Base-by-base conservation (phyloP, 2,888 invertebrate genomes). In the Ceramica pisi region DNA sequence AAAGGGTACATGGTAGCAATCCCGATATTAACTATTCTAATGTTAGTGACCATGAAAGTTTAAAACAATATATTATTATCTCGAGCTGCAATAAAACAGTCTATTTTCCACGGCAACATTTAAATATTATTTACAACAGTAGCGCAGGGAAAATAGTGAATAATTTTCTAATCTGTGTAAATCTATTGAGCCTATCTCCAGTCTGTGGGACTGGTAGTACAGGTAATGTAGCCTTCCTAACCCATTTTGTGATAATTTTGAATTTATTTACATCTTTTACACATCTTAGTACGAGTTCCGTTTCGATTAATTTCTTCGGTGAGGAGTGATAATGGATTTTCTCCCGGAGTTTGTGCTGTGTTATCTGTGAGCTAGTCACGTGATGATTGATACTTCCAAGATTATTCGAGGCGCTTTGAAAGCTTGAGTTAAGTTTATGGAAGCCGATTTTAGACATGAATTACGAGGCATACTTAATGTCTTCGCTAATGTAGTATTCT, bases 211-310 rank as follows among this genome's bases (percentile, higher is more conserved):
- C 85, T 78, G 71, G 82, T 85, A 21, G 71, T 67, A 75, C 80
- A 80, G 38, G 75, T 56, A 68, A 71, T 72, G 64, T 53, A 68
- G 71, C 48, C 76, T 86, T 73, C 75, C 62, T 83, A 81, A 78
- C 81, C 86, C 73, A 85, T 83, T 76, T 80, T 57, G 66, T 81
- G 80, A 81, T 85, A 82, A 87, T 84, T 83, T 78, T 78, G 81
- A 82, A 83, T 83, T 80, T 86, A 89, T 86, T 88, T 87, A 84
- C 87, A 89, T 87, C 65, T 81, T 78, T 80, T 82, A 85, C 80
- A 76, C 64, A 71, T 82, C 61, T 78, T 71, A 71, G 66, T 77
- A 64, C 55, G 46, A 53, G 75, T 67, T 83, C 71, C 71, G 76
- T 60, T 74, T 69, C 62, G 50, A 71, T 76, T 79, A 81, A 81